phyloP scores from a whole-genome alignment of 2,797 vertebrate genomes.

The Antrozous pallidus region DNA sequence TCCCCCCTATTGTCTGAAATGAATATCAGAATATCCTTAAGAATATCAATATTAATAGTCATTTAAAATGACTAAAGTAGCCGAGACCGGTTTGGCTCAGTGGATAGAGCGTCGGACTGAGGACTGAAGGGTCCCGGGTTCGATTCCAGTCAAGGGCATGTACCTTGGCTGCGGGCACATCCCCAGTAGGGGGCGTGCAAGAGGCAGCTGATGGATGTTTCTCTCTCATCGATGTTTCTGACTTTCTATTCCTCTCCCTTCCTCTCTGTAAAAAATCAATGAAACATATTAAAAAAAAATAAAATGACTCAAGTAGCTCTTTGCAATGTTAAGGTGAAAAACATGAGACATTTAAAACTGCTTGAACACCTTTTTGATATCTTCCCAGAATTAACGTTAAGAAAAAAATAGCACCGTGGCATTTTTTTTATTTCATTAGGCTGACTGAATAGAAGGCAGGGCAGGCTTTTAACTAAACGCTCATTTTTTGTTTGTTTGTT shows the following conservation, averaged over 20 bases:
- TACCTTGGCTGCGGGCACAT: no score
- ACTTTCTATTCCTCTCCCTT: no score
- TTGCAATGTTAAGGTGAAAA: background rate
- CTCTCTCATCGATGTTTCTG: no score
- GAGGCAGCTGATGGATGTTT: no score
- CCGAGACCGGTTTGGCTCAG: no score
- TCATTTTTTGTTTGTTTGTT: no score
- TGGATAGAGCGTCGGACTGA: no score
- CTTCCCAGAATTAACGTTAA: background rate
- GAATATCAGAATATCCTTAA: no score
- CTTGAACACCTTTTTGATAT: background rate
- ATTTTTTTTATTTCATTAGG: background rate
- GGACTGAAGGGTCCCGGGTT: no score
- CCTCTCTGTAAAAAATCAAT: no score
- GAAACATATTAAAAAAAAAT: background rate
- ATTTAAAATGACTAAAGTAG: background rate
- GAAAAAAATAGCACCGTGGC: background rate
- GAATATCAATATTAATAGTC: background rate
- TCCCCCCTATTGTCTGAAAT: background rate
- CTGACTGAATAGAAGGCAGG: background rate
- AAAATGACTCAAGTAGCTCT: background rate
- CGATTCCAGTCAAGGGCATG: no score
- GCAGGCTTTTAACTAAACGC: background rate
- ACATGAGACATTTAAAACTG: background rate
- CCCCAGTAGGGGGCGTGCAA: no score